Base-by-base conservation (phyloP, 1,140 invertebrate genomes). In the Bombus superbus region DNA sequence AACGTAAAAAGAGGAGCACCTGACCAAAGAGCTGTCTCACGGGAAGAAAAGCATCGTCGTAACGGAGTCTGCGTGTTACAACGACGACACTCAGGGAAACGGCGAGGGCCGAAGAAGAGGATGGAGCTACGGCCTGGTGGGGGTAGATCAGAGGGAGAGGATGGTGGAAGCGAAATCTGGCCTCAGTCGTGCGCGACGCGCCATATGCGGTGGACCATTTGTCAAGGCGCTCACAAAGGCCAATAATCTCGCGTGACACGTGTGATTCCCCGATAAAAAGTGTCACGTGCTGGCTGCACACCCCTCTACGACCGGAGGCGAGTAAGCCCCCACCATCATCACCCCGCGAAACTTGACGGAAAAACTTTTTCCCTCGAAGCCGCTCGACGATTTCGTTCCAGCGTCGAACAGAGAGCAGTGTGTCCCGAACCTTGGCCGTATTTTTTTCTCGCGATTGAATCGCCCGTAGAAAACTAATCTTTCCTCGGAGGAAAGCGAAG, bases 151-250 rank as follows among this genome's bases (percentile, higher is more conserved):
- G 76, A 68, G 86, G 72, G 79, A 76, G 85, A 90, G 89, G 90
- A 91, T 91, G 85, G 92, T 91, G 93, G 93, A 92, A 87, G 81
- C 92, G 82, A 93, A 85, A 88, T 91, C 85, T 89, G 89, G 89
- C 83, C 90, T 93, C 93, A 94, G 93, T 94, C 92, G 92, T 91
- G 93, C 93, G 94, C 93, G 91, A 93, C 91, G 93, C 94, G 93
- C 93, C 93, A 93, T 91, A 94, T 93, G 93, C 91, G 91, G 81
- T 92, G 92, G 92, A 91, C 86, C 92, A 94, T 94, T 93, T 89
- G 90, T 93, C 91, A 93, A 90, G 47, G 74, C 35, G 64, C 85
- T 87, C 83, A 91, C 90, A 90, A 90, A 91, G 89, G 86, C 89
- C 86, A 87, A 92, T 93, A 92, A 93, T 93, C 92, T 91, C 88